Conservation (phyloP, 1,140 invertebrate genomes). For the Caerostris extrusa region DNA sequence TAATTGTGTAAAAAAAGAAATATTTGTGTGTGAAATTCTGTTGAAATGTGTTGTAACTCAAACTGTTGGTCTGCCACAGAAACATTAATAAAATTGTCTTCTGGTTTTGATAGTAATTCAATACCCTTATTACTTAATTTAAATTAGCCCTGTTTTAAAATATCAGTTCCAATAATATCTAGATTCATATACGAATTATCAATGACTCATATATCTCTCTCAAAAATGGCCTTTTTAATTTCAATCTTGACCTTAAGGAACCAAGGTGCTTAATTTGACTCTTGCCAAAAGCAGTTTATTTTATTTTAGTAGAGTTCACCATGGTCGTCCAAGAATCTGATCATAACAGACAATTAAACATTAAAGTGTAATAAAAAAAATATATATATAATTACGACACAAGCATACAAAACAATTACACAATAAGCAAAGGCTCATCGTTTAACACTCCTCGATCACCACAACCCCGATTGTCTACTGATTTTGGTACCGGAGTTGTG, state of each 20-base stretch:
- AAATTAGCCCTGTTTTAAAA: neutral
- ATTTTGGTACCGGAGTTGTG: no score
- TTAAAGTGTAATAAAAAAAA: no score
- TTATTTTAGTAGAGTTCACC: neutral
- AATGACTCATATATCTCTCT: neutral
- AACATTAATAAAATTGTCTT: neutral
- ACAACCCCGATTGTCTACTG: no score
- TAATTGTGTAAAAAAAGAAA: neutral
- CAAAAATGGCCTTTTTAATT: neutral
- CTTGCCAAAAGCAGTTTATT: neutral
- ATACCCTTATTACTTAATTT: neutral
- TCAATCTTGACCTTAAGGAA: neutral
- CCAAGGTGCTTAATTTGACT: neutral
- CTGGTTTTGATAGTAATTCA: neutral
- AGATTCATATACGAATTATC: neutral
- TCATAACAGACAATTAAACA: no score
- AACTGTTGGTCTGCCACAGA: neutral
- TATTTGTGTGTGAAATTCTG: neutral
- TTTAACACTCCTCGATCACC: no score
- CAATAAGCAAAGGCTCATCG: no score
- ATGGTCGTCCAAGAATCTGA: no score
- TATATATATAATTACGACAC: no score
- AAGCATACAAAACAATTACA: no score
- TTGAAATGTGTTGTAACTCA: neutral
- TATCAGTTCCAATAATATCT: neutral